Conservation (phyloP, 2,797 vertebrate species). For the Rhabdophis nuchalis region DNA sequence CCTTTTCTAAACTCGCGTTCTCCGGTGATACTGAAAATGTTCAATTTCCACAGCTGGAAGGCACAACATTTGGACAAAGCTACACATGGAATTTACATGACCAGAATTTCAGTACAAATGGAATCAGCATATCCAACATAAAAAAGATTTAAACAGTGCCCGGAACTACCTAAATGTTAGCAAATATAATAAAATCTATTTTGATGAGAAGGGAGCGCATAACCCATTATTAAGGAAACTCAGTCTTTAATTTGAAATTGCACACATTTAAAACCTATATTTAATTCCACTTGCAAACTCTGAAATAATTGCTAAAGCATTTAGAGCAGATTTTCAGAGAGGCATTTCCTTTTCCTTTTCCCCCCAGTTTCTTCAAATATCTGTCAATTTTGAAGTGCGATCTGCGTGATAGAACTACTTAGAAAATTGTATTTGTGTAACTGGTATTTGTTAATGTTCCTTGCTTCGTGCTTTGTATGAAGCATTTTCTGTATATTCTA, state of each 20-base stretch:
- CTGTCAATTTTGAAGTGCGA: background rate
- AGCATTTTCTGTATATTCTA: background rate
- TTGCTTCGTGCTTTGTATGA: background rate
- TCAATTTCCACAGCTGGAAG: background rate
- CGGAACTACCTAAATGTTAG: background rate
- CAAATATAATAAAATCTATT: background rate
- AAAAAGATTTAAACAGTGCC: background rate
- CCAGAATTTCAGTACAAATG: background rate
- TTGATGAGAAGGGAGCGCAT: background rate
- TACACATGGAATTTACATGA: background rate
- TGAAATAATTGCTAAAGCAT: background rate
- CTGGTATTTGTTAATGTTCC: background rate
- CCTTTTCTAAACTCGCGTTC: background rate
- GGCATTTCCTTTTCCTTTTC: background rate
- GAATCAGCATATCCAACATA: background rate
- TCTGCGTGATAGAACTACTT: background rate
- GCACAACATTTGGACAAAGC: background rate
- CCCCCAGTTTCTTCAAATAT: background rate
- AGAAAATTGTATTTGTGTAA: background rate
- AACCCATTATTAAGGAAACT: background rate
- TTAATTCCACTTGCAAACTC: background rate
- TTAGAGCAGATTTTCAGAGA: background rate
- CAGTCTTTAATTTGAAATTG: background rate
- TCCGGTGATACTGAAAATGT: background rate
- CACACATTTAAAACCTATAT: background rate